Evolutionary conservation across 2,888 invertebrate genomes (phyloP), one percentile per base, ranked within the genome.

Genomic region (Lagria hirta): DNA sequence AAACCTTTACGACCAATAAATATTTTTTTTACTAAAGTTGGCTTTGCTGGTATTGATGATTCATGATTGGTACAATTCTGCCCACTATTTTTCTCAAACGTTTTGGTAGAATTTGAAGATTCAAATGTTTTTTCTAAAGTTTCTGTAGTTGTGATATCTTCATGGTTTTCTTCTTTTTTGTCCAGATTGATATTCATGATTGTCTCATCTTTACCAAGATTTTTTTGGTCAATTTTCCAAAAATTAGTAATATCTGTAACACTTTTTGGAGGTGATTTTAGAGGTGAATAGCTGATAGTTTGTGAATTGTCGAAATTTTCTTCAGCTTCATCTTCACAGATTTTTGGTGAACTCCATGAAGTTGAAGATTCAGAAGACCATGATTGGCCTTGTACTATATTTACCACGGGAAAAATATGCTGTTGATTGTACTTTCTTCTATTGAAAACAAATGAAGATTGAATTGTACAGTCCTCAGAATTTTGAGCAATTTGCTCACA

Each of bases 1-100:
- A 62, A 64, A 41, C 40, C 43, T 23, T 30, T 34, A 4, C 12
- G 2, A 11, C 17, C 21, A 32, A 28, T 28, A 2, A 3, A 13
- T 26, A 34, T 26, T 24, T 50, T 35, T n/a, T n/a, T n/a, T 3
- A n/a, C 15, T 16, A 17, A 21, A 8, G 18, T 8, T 6, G 2
- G 13, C 18, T 42, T 17, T 10, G 30, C 5, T 27, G 3, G 8
- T 8, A 11, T 4, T 10, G 10, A 20, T n/a, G n/a, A n/a, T n/a
- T n/a, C n/a, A n/a, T n/a, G n/a, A n/a, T n/a, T n/a, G n/a, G n/a
- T n/a, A n/a, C n/a, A n/a, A n/a, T n/a, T n/a, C n/a, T n/a, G n/a
- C n/a, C n/a, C n/a, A n/a, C n/a, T n/a, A n/a, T n/a, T n/a, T n/a
- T n/a, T n/a, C n/a, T n/a, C n/a, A n/a, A n/a, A n/a, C n/a, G n/a